phyloP scores from a whole-genome alignment of 2,888 invertebrate species.

The Isoperla grammatica region DNA sequence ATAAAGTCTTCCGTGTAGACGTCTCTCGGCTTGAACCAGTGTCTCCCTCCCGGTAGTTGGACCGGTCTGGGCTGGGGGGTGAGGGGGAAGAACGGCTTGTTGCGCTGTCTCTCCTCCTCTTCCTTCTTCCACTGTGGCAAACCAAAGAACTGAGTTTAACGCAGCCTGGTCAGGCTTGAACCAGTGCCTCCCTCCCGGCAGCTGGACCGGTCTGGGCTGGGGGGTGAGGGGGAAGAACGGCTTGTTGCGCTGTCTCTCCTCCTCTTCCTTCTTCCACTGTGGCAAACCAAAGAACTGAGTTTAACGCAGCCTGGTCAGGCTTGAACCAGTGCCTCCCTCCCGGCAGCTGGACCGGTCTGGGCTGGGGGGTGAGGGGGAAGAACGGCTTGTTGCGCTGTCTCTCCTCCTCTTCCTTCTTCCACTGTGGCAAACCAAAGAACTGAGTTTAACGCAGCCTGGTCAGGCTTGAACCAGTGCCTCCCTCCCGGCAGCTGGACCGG shows the following conservation, averaged over 20 bases:
- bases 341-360: constrained; percentile 67
- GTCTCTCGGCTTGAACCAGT: constrained; percentile 77
- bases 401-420: constrained; percentile 19
- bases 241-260: constrained; percentile 9
- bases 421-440: neutral
- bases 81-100: constrained; percentile 41
- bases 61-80: constrained; percentile 64
- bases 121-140: constrained; percentile 9
- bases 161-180: constrained; percentile 51
- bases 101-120: constrained; percentile 15
- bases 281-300: neutral
- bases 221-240: constrained; percentile 50
- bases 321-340: constrained; percentile 74
- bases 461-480: constrained; percentile 69
- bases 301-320: constrained; percentile 43
- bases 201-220: constrained; percentile 62
- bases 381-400: constrained; percentile 20
- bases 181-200: constrained; percentile 76
- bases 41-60: constrained; percentile 69
- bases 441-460: neutral
- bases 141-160: neutral
- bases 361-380: constrained; percentile 54
- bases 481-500: constrained; percentile 74
- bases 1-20: constrained; percentile 87
- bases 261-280: constrained; percentile 18